Conservation (phyloP, 2,797 vertebrate genomes). For the Orientallactaga sibirica region DNA sequence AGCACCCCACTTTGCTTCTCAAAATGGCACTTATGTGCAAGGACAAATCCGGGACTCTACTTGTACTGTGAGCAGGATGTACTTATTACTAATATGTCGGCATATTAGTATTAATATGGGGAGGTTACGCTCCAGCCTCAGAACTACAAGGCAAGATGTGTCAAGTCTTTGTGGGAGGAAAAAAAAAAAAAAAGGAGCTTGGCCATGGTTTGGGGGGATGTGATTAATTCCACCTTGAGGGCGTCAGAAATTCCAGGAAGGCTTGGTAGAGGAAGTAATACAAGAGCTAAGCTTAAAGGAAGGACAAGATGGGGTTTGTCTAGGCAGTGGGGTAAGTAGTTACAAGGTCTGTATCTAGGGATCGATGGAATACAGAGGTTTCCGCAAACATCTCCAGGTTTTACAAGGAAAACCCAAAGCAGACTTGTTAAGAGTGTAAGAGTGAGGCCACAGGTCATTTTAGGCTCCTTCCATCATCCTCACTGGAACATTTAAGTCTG, state of each 20-base stretch:
- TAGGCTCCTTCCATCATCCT: neutral
- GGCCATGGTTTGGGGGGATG: neutral
- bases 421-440: rapidly evolving
- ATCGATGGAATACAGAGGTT: neutral
- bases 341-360: neutral
- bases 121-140: neutral
- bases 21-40: neutral
- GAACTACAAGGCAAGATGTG: neutral
- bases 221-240: neutral
- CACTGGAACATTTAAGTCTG: rapidly evolving
- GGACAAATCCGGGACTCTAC: neutral
- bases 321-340: neutral
- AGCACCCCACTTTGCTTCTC: neutral
- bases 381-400: neutral
- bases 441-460: neutral
- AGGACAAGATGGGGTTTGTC: neutral
- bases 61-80: neutral
- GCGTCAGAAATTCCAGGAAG: neutral
- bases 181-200: neutral
- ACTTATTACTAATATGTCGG: neutral
- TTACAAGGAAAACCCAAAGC: neutral
- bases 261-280: neutral
- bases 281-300: neutral
- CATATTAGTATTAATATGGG: too few species aligned
- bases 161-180: neutral